Percentiles rank a stretch among this genome's conserved stretches.
Evolutionary conservation across 2,113 vertebrate species (phyloP).

Genomic region (Cnemophilus loriae): DNA sequence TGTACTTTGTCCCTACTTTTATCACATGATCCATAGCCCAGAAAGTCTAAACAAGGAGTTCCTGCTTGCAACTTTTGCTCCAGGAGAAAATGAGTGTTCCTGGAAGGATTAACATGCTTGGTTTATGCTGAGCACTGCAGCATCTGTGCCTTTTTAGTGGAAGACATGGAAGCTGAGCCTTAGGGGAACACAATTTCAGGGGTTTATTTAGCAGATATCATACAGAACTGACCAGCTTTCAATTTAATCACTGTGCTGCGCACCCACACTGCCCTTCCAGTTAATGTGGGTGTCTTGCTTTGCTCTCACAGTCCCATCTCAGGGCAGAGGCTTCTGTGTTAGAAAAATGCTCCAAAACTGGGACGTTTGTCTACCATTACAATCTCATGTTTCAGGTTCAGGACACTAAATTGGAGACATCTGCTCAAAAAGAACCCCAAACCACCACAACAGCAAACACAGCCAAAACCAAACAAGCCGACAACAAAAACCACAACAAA

Average conservation of each 20-base stretch:
- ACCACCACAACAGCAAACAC: neutral
- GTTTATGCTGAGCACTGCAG: neutral
- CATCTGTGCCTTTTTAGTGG: rapidly evolving
- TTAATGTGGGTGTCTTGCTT: neutral
- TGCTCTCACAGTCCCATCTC: neutral
- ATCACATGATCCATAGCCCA: rapidly evolving
- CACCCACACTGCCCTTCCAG: neutral
- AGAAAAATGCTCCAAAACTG: neutral
- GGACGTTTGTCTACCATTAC: neutral
- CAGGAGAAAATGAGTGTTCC: rapidly evolving
- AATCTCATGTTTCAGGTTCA: neutral
- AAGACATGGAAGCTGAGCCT: neutral
- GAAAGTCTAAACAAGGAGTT: neutral
- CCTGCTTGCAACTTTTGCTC: rapidly evolving
- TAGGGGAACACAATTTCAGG: neutral
- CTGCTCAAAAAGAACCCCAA: neutral
- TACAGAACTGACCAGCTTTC: neutral
- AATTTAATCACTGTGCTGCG: neutral
- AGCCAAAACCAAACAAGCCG: neutral
- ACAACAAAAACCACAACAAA: neutral
- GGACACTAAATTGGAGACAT: neutral
- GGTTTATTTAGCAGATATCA: neutral
- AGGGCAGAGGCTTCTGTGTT: neutral
- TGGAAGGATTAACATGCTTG: rapidly evolving
- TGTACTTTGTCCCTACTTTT: neutral